Conservation (phyloP, 2,888 invertebrate species). For the Diplazon laetatorius region DNA sequence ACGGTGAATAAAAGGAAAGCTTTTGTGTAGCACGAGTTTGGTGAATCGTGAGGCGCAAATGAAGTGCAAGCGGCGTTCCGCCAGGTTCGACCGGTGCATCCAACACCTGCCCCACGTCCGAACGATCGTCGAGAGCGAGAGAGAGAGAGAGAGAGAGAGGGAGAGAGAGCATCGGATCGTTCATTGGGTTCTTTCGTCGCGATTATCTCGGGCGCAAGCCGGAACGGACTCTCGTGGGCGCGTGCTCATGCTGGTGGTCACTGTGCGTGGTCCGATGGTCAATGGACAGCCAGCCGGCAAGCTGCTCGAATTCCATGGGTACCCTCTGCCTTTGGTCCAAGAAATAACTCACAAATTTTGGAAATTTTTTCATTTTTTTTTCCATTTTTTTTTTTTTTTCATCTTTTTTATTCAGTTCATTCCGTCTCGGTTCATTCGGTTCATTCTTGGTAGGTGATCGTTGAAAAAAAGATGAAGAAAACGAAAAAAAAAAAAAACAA, state of each 20-base stretch:
- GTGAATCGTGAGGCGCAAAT: slow-evolving; percentile 44
- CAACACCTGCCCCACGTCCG: slow-evolving; percentile 63
- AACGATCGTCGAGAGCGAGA: not conserved
- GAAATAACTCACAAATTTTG: slow-evolving; percentile 1
- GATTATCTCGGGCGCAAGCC: not conserved
- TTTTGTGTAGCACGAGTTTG: slow-evolving; percentile 45
- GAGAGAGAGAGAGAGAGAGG: too few relatives aligned
- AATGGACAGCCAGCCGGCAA: slow-evolving; percentile 12
- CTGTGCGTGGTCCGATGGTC: not conserved
- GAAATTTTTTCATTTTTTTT: not conserved
- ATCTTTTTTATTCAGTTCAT: not conserved
- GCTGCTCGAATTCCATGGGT: slow-evolving; percentile 25
- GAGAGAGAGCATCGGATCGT: not conserved
- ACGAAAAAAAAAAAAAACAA: too few relatives aligned
- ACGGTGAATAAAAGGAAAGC: slow-evolving; percentile 11
- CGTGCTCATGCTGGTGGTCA: slow-evolving; percentile 31
- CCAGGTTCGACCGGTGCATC: slow-evolving; percentile 62
- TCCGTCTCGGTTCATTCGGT: too few relatives aligned
- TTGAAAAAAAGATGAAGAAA: too few relatives aligned
- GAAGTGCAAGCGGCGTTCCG: slow-evolving; percentile 47
- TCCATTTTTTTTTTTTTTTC: not conserved
- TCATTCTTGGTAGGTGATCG: not conserved
- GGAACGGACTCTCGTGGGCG: slow-evolving; percentile 11
- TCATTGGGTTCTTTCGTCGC: slow-evolving; percentile 3
- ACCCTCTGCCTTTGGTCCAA: slow-evolving; percentile 3